These are phyloP conservation scores for Ptyas mucosa DNA, from an alignment of 2,113 vertebrate species.

Conservation along the genomic window DNA sequence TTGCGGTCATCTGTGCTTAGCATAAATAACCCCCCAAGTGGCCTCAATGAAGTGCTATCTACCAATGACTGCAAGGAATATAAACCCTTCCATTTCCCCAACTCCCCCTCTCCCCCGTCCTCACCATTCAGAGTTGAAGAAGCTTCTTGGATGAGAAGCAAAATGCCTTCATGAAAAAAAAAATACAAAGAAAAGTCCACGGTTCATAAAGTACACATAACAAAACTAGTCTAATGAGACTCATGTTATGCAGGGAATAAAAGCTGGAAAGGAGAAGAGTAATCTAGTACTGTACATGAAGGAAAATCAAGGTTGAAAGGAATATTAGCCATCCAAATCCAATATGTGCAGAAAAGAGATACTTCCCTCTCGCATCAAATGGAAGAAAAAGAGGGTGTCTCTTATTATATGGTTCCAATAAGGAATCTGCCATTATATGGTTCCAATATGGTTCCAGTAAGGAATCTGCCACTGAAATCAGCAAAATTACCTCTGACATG, in stretches of 20 bases:
- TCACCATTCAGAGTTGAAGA: not conserved
- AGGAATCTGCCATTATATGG: not conserved
- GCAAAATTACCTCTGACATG: not conserved
- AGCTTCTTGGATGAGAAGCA: not conserved
- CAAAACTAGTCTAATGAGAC: not conserved
- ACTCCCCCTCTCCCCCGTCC: not conserved
- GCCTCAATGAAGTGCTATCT: not conserved
- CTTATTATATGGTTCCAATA: not conserved
- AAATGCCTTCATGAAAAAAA: not conserved
- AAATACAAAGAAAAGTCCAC: not conserved
- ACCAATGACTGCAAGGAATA: not conserved
- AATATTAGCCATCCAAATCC: not conserved
- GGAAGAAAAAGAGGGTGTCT: not conserved
- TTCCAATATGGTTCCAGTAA: not conserved
- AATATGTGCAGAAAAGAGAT: not conserved
- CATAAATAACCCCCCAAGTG: not conserved
- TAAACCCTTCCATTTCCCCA: not conserved
- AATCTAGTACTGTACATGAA: not conserved
- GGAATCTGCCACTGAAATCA: not conserved
- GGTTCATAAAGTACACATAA: not conserved
- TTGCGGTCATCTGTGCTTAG: not conserved
- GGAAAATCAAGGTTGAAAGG: not conserved
- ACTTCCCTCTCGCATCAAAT: not conserved
- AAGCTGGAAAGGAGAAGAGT: not conserved
- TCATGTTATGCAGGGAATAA: not conserved